Conservation (phyloP, 1,140 invertebrate genomes). For the Callitettix versicolor region DNA sequence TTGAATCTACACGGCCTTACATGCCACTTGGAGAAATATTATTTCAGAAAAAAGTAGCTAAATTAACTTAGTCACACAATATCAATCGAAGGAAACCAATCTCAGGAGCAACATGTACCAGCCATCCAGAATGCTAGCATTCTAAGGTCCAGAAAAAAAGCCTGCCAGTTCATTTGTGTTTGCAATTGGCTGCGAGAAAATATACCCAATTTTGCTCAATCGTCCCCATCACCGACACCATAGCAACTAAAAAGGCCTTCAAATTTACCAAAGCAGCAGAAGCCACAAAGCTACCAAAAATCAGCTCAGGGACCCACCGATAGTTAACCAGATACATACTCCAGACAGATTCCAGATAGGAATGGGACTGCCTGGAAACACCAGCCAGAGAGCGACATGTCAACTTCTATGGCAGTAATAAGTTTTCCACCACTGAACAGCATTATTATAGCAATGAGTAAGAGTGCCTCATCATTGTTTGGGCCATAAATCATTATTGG, state of each 20-base stretch:
- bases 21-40: conserved; percentile 28
- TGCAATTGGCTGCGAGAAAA: conserved; percentile 30
- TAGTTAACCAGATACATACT: too few relatives aligned
- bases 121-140: conserved; percentile 27
- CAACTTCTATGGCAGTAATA: too few relatives aligned
- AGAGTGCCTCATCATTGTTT: too few relatives aligned
- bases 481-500: too few relatives aligned
- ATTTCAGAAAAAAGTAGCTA: conserved; percentile 27
- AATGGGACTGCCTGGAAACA: too few relatives aligned
- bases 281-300: too few relatives aligned
- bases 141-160: conserved; percentile 21
- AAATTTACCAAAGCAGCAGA: conserved; percentile 2
- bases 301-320: too few relatives aligned
- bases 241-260: conserved; percentile 23
- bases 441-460: too few relatives aligned
- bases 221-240: conserved; percentile 26
- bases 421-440: too few relatives aligned
- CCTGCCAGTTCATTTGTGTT: conserved; percentile 25
- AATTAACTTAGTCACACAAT: conserved; percentile 31
- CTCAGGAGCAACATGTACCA: conserved; percentile 26
- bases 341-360: too few relatives aligned
- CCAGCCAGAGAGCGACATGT: too few relatives aligned
- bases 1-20: conserved; percentile 25
- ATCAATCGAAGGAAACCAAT: conserved; percentile 26
- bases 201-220: conserved; percentile 29